Evolutionary conservation across 2,888 invertebrate genomes (phyloP), one percentile per base, ranked within the genome.

Genomic region (Ichneumoninae sp.): DNA sequence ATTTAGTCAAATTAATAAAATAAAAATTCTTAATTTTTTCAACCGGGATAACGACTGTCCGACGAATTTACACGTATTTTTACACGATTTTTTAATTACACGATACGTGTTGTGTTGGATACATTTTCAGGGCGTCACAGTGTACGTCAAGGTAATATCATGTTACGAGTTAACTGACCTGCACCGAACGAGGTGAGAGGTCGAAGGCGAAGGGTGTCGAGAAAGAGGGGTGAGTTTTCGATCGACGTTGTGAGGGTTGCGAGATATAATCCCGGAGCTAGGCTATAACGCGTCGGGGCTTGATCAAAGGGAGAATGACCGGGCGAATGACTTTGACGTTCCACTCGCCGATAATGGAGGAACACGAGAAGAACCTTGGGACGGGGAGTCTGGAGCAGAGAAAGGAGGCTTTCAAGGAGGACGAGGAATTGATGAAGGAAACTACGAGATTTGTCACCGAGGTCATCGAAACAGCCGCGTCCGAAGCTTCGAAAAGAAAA

Each of bases 401-500:
- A 57, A 93, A 93, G 84, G 93, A 92, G 66, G 93, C 92, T 13
- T 94, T 94, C 83, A 92, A 91, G 82, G 91, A 91, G 44, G 94
- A 95, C 84, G 94, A 94, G 36, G 93, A 94, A 83, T 92, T 94
- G 8, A 94, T 94, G 92, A 93, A 92, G 87, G 94, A 94, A 87
- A 94, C 94, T 1, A 93, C 92, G 44, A 94, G 93, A 87, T 94
- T 95, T 88, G 94, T 94, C 3, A 92, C 93, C 83, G 94, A 94
- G 80, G 94, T 95, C 78, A 94, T 95, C 85, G 94, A 94, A 86
- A 93, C 92, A 40, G 95, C 95, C 10, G 92, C 94, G 66, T 90
- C 92, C 52, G 94, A 94, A 86, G 94, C 94, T 19, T 89, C 92
- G 1, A 93, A 90, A 81, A 91, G 94, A 87, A 93, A 91, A 85